These are phyloP conservation scores for Drosophila parvula DNA, from an alignment of 1,140 invertebrate species.

Conservation along the genomic window DNA sequence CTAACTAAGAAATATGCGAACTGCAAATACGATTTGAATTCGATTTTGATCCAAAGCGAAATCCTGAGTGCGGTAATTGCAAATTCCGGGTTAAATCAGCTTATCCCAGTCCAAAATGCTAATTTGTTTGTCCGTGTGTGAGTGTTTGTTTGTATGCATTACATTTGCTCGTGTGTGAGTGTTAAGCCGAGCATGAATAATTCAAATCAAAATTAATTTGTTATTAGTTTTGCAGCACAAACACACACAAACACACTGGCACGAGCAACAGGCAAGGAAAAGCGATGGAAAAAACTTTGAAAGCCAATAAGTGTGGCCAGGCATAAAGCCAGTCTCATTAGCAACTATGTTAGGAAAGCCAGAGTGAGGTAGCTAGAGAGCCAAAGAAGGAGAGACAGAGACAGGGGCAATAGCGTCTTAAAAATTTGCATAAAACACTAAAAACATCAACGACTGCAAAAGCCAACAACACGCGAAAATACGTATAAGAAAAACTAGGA, in stretches of 20 bases:
- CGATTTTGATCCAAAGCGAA: conserved; percentile 20
- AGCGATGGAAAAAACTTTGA: conserved; percentile 13
- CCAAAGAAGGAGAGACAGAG: neutral
- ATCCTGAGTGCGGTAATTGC: conserved; percentile 47
- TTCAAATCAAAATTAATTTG: conserved; percentile 77
- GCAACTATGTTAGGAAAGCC: conserved; percentile 24
- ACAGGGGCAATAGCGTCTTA: conserved; percentile 9
- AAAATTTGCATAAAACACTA: conserved; percentile 75
- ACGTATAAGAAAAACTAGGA: conserved; percentile 53
- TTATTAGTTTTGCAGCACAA: conserved; percentile 70
- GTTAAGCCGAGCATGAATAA: conserved; percentile 67
- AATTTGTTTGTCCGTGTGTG: conserved; percentile 38
- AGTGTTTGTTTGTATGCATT: conserved; percentile 15
- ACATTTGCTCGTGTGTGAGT: conserved; percentile 7
- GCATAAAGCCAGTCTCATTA: conserved; percentile 73
- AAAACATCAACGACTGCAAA: conserved; percentile 54
- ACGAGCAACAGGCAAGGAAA: conserved; percentile 44
- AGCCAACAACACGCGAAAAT: conserved; percentile 31
- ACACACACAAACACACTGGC: conserved; percentile 7
- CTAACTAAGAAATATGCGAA: neutral
- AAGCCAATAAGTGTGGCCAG: conserved; percentile 53
- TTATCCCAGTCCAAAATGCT: conserved; percentile 58
- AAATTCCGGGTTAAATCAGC: conserved; percentile 61
- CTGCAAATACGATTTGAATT: conserved; percentile 4
- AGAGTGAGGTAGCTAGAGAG: neutral